Conservation (phyloP, 2,113 vertebrate species). For the Plecturocebus donacophilus region DNA sequence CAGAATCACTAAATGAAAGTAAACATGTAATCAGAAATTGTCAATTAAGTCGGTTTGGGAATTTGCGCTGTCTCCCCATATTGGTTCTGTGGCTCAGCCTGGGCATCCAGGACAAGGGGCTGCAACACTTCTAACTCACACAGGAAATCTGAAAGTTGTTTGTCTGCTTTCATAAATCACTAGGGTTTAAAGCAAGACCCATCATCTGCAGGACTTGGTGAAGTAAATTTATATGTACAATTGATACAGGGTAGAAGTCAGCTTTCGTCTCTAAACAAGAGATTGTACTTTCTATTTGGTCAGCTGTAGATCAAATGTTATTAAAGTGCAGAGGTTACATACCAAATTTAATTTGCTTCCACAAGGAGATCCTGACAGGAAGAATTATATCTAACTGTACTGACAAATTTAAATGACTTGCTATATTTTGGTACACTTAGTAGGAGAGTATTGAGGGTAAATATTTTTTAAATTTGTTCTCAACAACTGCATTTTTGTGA, state of each 20-base stretch:
- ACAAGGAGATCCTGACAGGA: conserved; percentile 3
- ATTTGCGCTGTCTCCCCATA: neutral
- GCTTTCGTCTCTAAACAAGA: conserved; percentile 50
- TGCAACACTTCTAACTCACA: neutral
- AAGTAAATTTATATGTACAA: neutral
- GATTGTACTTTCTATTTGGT: conserved; percentile 32
- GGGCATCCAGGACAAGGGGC: neutral
- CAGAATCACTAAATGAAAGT: conserved; percentile 31
- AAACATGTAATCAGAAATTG: neutral
- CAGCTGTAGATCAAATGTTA: conserved; percentile 53
- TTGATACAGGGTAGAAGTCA: neutral
- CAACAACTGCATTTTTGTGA: neutral
- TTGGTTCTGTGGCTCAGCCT: neutral
- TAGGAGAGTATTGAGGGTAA: neutral
- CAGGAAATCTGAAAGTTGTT: neutral
- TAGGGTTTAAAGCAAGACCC: neutral
- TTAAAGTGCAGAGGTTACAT: conserved; percentile 42
- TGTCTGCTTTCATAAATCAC: neutral
- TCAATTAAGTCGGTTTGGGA: neutral
- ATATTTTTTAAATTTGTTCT: neutral
- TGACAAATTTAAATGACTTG: neutral
- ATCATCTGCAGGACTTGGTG: neutral
- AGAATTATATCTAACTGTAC: neutral
- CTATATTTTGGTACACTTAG: neutral
- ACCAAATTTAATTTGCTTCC: conserved; percentile 56